Base-by-base conservation (phyloP, 2,113 vertebrate genomes). In the Cebidichthys violaceus region DNA sequence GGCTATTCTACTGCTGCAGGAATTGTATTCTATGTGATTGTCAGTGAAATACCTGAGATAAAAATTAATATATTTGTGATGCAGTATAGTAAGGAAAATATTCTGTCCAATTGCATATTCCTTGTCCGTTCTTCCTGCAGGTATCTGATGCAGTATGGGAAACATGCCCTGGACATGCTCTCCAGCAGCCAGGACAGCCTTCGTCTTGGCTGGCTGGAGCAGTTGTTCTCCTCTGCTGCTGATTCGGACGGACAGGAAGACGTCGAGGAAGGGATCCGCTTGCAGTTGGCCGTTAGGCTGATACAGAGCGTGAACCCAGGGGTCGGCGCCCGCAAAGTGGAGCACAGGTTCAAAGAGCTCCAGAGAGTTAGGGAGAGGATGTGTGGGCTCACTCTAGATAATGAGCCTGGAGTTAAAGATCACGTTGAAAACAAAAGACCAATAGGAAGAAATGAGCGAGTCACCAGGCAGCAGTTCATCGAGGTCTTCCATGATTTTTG, bases 401-500 rank as follows among this genome's bases (percentile, higher is more conserved):
- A 85, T 3, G 87, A 45, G 41, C 77, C 78, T 24, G 87, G 41
- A n/a, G 55, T 18, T 9, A 81, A 89, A 77, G 90, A 90, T 59
- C 55, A 35, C 5, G 35, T 31, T 0, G 76, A 80, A 59, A 75
- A 33, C 83, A 90, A 85, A 82, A 82, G 79, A n/a, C n/a, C 5
- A 27, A 31, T 2, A 0, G 62, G 29, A 60, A 86, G 70, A 64
- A 88, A 83, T 4, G 75, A 86, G n/a, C 75, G 11, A 2, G 95
- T 99, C 77, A 96, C 95, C 61, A 96, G 96, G 92, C 94, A 96
- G 83, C 97, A 99, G 81, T 98, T 99, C 91, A 95, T 96, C 2
- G 96, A 99, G 91, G 97, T 97, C 88, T 98, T 98, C 89, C 98
- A 98, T 61, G 97, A 98, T 89, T 96, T 99, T 91, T 98, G 98